A percentile compares a stretch with the other conserved stretches of the same genome.
These are phyloP conservation scores for Dendropsophus ebraccatus DNA, from an alignment of 2,113 vertebrate genomes.

Conservation along the genomic window DNA sequence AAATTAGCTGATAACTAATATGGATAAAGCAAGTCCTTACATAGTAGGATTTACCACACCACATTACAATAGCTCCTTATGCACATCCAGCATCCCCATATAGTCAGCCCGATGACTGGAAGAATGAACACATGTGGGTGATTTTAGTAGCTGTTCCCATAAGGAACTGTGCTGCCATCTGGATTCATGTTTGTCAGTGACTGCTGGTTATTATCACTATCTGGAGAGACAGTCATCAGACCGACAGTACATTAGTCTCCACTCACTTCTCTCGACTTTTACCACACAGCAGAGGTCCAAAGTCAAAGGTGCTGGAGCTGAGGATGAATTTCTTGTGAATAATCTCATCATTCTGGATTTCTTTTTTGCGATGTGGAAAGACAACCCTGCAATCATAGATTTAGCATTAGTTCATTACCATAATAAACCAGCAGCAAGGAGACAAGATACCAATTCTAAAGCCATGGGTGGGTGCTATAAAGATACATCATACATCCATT, in stretches of 20 bases:
- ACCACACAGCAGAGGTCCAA: constrained; percentile 88
- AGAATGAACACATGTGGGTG: background rate
- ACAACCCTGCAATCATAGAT: constrained; percentile 71
- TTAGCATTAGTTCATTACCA: background rate
- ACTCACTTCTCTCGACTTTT: constrained; percentile 87
- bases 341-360: constrained; percentile 66
- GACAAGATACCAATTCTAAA: no score
- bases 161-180: background rate
- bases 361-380: constrained; percentile 76
- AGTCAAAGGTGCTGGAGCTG: constrained; percentile 77
- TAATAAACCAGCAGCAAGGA: background rate
- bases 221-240: background rate
- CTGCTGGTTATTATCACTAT: background rate
- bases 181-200: background rate
- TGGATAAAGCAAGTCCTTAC: no score
- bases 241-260: background rate
- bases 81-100: no score
- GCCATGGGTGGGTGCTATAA: background rate
- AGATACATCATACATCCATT: background rate
- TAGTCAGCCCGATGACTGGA: background rate
- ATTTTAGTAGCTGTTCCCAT: no score
- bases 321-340: constrained; percentile 80
- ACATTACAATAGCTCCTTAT: no score
- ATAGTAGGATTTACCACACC: no score
- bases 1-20: no score